Evolutionary conservation across 2,113 vertebrate species (phyloP).

Genomic region (Gopherus evgoodei): DNA sequence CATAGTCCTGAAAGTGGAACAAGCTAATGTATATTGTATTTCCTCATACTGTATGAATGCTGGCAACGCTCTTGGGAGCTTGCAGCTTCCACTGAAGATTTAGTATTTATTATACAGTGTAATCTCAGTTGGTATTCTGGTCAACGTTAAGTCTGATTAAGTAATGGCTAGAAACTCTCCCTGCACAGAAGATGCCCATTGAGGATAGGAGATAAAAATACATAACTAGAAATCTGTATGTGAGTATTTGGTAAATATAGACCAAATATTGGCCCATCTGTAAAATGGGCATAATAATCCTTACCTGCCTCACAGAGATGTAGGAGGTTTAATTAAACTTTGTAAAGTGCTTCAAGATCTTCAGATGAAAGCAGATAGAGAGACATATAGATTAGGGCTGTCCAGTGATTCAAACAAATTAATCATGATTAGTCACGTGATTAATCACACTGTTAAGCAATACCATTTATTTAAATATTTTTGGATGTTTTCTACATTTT

Average conservation of each 20-base stretch:
- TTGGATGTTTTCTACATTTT: too few relatives aligned
- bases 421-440: accelerated
- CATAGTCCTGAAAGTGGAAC: background rate
- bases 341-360: slow-evolving; percentile 5
- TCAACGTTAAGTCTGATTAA: background rate
- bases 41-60: background rate
- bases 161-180: background rate
- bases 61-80: background rate
- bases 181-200: background rate
- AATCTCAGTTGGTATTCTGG: background rate
- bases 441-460: too few relatives aligned
- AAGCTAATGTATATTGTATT: background rate
- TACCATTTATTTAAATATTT: too few relatives aligned
- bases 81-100: slow-evolving; percentile 35
- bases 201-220: background rate
- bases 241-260: background rate
- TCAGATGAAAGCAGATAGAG: background rate
- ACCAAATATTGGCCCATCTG: background rate
- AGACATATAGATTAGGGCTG: background rate
- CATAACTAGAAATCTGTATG: background rate
- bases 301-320: background rate
- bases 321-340: slow-evolving; percentile 32
- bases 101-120: background rate
- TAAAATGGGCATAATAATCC: slow-evolving; percentile 4
- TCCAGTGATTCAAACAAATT: too few relatives aligned